A percentile compares a stretch with the other conserved stretches of the same genome.
phyloP scores from a whole-genome alignment of 2,797 vertebrate species.

The Amazona ochrocephala region DNA sequence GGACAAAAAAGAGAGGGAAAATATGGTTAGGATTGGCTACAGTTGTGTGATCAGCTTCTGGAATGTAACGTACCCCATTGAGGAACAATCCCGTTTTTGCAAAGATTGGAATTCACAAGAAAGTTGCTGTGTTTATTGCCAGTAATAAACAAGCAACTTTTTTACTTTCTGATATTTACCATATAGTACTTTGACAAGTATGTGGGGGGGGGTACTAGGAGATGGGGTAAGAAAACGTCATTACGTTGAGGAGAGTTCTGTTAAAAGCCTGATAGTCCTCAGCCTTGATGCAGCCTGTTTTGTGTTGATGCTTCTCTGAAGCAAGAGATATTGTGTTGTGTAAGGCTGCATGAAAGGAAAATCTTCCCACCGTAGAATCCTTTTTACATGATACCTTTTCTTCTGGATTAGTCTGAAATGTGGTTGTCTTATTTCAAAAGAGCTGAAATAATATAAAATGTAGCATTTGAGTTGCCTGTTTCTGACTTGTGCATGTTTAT shows the following conservation, averaged over 20 bases:
- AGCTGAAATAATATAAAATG: not conserved
- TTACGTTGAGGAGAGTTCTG: not conserved
- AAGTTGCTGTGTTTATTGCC: not conserved
- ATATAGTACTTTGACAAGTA: not conserved
- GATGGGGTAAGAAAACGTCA: not conserved
- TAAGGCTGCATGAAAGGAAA: not conserved
- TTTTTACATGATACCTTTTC: not conserved
- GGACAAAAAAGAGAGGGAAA: not conserved
- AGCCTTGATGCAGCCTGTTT: not conserved
- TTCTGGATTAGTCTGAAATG: not conserved
- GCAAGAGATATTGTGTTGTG: not conserved
- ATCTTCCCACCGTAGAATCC: not conserved
- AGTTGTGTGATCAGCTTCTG: not conserved
- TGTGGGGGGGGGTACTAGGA: accelerated
- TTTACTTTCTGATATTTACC: not conserved
- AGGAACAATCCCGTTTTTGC: not conserved
- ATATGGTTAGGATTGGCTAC: not conserved
- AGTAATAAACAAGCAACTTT: not conserved
- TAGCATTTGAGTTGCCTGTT: not conserved
- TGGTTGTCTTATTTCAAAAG: not conserved
- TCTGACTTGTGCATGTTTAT: not conserved
- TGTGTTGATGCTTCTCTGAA: not conserved
- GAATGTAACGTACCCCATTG: not conserved
- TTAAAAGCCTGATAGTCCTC: not conserved
- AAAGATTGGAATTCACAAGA: not conserved